Base-by-base conservation (phyloP, 1,140 invertebrate species). In the Melitaea cinxia region DNA sequence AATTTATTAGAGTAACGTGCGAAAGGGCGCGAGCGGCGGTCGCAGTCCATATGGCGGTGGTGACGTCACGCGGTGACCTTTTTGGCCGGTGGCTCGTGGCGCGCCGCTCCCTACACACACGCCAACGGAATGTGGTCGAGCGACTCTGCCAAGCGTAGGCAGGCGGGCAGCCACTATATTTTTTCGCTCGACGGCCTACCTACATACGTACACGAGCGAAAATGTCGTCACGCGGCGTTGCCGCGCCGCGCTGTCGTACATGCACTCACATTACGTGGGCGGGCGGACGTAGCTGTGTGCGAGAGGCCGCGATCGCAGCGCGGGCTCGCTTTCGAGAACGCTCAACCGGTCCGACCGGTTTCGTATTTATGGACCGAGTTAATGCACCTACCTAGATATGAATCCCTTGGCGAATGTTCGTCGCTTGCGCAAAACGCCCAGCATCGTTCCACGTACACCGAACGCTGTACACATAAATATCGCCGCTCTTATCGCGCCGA, bases 141-240 rank as follows among this genome's bases (percentile, higher is more conserved):
- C 85, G 68, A 85, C 80, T 86, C 82, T 88, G 73, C 80, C 80
- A 79, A 87, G 88, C 88, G 88, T 91, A 89, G 87, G 85, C 86
- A 85, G 85, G 83, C 87, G 83, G 87, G 85, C 86, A 85, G 85
- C 83, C 87, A 83, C 78, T 85, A 80, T 89, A 89, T 90, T 91
- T 91, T 91, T 91, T 89, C 80, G 80, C 85, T 82, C 85, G 85
- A 71, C 82, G 83, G 81, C 85, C 83, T 91, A 87, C 86, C 87
- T 91, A 91, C 86, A 87, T 89, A 89, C 87, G 85, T 91, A 86
- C 83, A 82, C 83, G 85, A 90, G 87, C 91, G 90, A 91, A 91
- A 91, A 89, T 91, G 91, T 90, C 91, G 91, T 92, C 91, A 91
- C 85, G 88, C 91, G 88, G 82, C 78, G 91, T 91, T 91, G 91